A percentile compares a stretch with the other conserved stretches of the same genome.
Conservation (phyloP, 2,113 vertebrate species). For the Egretta garzetta region DNA sequence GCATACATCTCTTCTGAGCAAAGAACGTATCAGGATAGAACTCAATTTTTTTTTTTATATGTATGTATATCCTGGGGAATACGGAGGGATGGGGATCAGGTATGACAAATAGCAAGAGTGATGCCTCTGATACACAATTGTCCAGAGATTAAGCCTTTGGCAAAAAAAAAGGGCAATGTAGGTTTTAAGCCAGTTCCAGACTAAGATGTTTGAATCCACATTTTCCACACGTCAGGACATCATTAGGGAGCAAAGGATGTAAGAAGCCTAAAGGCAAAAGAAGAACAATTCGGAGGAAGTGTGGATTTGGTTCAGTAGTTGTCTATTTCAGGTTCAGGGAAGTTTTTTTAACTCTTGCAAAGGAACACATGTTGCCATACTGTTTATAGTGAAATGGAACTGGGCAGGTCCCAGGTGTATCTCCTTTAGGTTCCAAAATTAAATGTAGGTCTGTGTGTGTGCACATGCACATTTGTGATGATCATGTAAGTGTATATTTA, state of each 20-base stretch:
- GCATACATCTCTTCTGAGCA: background rate
- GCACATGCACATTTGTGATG: background rate
- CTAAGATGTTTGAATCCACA: background rate
- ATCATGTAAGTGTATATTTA: background rate
- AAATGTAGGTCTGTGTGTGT: background rate
- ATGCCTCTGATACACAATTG: background rate
- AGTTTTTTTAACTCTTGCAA: background rate
- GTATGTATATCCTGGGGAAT: background rate
- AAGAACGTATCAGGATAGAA: background rate
- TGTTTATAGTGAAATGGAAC: background rate
- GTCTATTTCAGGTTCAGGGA: background rate
- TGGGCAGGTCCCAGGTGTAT: background rate
- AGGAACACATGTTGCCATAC: background rate
- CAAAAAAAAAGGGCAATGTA: background rate
- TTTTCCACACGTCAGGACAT: background rate
- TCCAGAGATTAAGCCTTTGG: background rate
- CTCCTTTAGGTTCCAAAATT: background rate
- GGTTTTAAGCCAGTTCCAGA: background rate
- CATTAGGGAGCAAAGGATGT: background rate
- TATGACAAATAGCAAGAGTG: background rate
- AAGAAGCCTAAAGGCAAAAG: background rate
- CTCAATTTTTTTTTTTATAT: background rate
- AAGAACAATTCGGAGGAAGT: background rate
- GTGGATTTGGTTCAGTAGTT: background rate
- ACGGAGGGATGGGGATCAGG: background rate